Evolutionary conservation across 2,113 vertebrate genomes (phyloP).

Genomic region (Bungarus multicinctus): DNA sequence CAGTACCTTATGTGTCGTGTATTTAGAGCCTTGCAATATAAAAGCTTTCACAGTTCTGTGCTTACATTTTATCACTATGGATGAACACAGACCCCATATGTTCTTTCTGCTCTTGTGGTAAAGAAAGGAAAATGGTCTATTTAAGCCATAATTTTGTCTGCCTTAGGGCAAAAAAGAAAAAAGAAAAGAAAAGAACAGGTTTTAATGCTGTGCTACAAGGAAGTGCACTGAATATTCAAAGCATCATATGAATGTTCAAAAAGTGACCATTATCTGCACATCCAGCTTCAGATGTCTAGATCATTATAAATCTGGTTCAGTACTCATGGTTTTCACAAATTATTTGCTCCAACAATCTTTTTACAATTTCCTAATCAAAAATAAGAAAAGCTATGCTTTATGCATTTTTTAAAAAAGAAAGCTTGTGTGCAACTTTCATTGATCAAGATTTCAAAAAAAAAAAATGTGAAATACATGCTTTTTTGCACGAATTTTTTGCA

Average conservation of each 20-base stretch:
- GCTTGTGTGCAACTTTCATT: neutral
- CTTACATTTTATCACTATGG: neutral
- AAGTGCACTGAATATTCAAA: conserved; percentile 18
- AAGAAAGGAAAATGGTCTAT: conserved; percentile 7
- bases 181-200: neutral
- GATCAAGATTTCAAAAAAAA: neutral
- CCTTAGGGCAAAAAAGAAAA: neutral
- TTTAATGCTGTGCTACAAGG: neutral
- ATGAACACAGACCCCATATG: neutral
- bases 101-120: conserved; percentile 11
- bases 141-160: neutral
- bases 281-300: neutral
- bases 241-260: neutral
- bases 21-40: neutral
- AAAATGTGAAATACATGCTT: neutral
- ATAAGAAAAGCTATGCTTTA: neutral
- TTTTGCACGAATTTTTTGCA: neutral
- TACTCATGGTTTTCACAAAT: neutral
- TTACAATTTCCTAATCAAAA: neutral
- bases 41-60: neutral
- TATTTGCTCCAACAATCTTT: neutral
- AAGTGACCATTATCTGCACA: neutral
- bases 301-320: neutral
- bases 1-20: neutral
- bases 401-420: neutral